Percentiles rank a stretch among this genome's conserved stretches.
Evolutionary conservation across 2,797 vertebrate genomes (phyloP).

Genomic region (Knipowitschia caucasica): DNA sequence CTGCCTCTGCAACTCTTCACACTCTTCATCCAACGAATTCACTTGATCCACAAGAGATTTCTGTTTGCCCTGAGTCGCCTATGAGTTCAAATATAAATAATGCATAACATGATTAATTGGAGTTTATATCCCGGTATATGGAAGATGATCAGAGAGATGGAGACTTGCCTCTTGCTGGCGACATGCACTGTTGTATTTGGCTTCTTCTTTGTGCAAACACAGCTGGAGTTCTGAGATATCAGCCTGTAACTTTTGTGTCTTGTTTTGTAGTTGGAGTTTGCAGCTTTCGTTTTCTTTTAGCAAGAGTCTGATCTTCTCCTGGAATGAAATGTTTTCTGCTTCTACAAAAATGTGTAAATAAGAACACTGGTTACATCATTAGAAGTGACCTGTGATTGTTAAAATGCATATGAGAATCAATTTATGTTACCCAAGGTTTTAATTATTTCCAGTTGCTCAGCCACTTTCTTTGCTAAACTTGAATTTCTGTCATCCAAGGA

Average conservation of each 20-base stretch:
- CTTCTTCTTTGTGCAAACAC: slow-evolving; percentile 82
- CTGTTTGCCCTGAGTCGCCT: slow-evolving; percentile 88
- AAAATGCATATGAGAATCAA: too few species aligned
- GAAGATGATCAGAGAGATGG: background rate
- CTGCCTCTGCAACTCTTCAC: slow-evolving; percentile 74
- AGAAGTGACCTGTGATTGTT: too few species aligned
- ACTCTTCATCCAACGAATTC: slow-evolving; percentile 77
- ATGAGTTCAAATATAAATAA: background rate
- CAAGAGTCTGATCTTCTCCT: slow-evolving; percentile 61
- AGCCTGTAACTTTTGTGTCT: slow-evolving; percentile 62
- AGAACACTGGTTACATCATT: too few species aligned
- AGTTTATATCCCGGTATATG: background rate
- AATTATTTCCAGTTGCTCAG: slow-evolving; percentile 61
- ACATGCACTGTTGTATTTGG: slow-evolving; percentile 76
- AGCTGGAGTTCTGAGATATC: slow-evolving; percentile 68
- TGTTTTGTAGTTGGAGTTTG: slow-evolving; percentile 69
- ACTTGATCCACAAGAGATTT: slow-evolving; percentile 77
- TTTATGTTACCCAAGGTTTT: slow-evolving; percentile 80
- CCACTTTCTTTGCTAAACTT: slow-evolving; percentile 70
- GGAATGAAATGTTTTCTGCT: slow-evolving; percentile 59
- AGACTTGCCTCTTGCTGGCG: slow-evolving; percentile 82
- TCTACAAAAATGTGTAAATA: slow-evolving; percentile 75
- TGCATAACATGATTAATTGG: background rate
- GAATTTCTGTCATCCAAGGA: slow-evolving; percentile 58
- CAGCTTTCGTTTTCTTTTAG: slow-evolving; percentile 54